A percentile compares a stretch with the other conserved stretches of the same genome.
Conservation (phyloP, 1,140 invertebrate species). For the Aphis gossypii region DNA sequence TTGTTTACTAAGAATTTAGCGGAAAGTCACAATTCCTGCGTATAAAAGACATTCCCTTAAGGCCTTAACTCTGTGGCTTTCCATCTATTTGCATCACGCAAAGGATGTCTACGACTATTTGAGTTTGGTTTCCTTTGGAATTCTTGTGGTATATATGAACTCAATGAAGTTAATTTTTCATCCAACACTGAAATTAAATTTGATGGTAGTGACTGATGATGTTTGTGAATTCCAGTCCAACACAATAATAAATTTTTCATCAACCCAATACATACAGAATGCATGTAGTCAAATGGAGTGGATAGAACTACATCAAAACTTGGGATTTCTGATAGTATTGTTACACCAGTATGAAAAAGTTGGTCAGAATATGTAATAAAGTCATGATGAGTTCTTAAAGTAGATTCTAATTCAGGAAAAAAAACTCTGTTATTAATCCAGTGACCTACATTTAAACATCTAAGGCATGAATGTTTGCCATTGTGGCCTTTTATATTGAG, state of each 20-base stretch:
- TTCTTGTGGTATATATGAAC: background rate
- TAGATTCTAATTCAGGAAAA: background rate
- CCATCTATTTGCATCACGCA: background rate
- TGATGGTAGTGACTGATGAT: background rate
- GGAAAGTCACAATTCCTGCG: background rate
- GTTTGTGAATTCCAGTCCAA: background rate
- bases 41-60: background rate
- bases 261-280: background rate
- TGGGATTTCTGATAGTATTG: background rate
- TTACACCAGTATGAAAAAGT: background rate
- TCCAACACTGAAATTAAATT: background rate
- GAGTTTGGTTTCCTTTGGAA: background rate
- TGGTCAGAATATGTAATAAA: background rate
- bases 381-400: background rate
- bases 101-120: background rate
- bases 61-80: background rate
- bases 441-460: background rate
- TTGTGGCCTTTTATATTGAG: background rate
- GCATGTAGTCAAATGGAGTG: background rate
- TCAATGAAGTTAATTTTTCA: background rate
- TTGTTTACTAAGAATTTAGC: background rate
- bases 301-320: background rate
- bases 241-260: slow-evolving; percentile 28
- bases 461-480: slow-evolving; percentile 13
- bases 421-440: background rate